phyloP scores from a whole-genome alignment of 2,113 vertebrate species.

The Ornithorhynchus anatinus region DNA sequence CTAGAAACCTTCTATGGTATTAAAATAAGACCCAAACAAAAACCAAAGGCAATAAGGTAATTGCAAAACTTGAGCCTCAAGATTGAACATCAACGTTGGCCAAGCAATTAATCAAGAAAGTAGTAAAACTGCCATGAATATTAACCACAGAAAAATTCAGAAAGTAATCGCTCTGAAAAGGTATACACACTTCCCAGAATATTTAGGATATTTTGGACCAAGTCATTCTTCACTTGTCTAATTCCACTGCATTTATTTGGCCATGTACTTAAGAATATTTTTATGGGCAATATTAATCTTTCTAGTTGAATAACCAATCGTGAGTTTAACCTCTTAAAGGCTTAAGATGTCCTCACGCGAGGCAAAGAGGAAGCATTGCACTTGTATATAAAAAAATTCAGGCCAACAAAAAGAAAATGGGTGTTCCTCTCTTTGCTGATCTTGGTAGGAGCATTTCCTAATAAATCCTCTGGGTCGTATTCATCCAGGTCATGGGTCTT shows the following conservation, averaged over 20 bases:
- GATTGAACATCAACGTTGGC: slow-evolving; percentile 37
- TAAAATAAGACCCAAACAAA: slow-evolving; percentile 8
- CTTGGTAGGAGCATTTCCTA: background rate
- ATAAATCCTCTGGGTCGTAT: background rate
- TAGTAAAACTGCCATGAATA: slow-evolving; percentile 16
- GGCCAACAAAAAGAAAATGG: background rate
- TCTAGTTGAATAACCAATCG: slow-evolving; percentile 9
- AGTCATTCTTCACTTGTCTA: slow-evolving; percentile 12
- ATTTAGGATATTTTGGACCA: background rate
- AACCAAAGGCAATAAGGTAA: slow-evolving; percentile 30
- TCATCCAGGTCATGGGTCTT: background rate
- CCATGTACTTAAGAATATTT: background rate
- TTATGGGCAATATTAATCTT: slow-evolving; percentile 3
- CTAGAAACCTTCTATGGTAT: slow-evolving; percentile 32
- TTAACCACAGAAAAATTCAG: slow-evolving; percentile 21
- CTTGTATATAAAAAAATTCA: background rate
- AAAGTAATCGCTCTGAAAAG: slow-evolving; percentile 26
- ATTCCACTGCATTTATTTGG: background rate
- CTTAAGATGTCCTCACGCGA: background rate
- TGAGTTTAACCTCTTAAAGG: background rate
- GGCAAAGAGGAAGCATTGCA: background rate
- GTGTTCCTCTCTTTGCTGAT: background rate
- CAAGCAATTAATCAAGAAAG: slow-evolving; percentile 44
- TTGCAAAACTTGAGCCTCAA: slow-evolving; percentile 43
- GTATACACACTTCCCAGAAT: slow-evolving; percentile 5